phyloP scores from a whole-genome alignment of 2,888 invertebrate species.

The Gordius sp. region DNA sequence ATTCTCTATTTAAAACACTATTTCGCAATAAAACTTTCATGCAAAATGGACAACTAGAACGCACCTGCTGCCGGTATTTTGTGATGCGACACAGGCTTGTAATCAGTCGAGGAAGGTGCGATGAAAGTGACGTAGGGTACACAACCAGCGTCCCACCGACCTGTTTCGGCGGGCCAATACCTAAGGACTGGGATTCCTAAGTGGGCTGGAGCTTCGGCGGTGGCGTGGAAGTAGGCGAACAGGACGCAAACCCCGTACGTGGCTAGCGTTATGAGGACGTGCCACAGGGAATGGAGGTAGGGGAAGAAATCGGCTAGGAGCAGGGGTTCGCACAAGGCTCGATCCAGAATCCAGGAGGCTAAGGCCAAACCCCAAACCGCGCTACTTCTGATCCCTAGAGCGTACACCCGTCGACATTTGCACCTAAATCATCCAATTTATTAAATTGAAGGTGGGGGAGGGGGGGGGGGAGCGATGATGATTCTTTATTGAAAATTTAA shows the following conservation, averaged over 20 bases:
- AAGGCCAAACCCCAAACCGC: constrained; percentile 44
- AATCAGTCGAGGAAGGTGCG: too few species aligned
- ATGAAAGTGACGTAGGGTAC: constrained; percentile 1
- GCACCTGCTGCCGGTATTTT: too few species aligned
- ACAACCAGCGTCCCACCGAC: too few species aligned
- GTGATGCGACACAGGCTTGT: too few species aligned
- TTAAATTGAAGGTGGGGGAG: too few species aligned
- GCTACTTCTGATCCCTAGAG: constrained; percentile 43
- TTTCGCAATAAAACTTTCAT: too few species aligned
- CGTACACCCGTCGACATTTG: constrained; percentile 39
- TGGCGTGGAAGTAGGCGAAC: constrained; percentile 49
- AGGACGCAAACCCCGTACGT: constrained; percentile 48
- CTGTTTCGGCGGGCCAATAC: background rate
- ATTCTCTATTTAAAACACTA: too few species aligned
- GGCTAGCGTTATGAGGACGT: constrained; percentile 50
- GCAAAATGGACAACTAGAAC: too few species aligned
- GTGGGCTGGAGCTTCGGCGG: constrained; percentile 37
- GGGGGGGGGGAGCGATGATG: too few species aligned
- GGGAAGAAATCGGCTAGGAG: constrained; percentile 32
- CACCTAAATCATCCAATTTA: constrained; percentile 25
- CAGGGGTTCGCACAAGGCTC: constrained; percentile 44
- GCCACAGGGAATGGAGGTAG: constrained; percentile 56
- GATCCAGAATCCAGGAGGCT: constrained; percentile 49
- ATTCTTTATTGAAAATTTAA: too few species aligned
- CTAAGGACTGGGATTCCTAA: background rate